Base-by-base conservation (phyloP, 2,888 invertebrate species). In the Diarsia mendica region DNA sequence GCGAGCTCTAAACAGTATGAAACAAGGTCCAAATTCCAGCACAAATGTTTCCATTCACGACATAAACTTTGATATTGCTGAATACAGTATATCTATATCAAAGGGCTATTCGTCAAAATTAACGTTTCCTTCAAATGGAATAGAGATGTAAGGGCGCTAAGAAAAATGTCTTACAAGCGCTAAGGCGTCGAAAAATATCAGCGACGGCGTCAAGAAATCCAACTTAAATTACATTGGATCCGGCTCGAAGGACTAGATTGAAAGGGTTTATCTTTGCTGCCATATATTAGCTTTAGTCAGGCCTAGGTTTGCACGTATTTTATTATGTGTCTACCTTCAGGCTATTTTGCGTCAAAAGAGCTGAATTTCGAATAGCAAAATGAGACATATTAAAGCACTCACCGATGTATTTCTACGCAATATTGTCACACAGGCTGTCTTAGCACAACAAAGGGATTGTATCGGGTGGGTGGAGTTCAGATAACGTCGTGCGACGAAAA, bases 91-190 rank as follows among this genome's bases (percentile, higher is more conserved):
- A 80, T 77, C 72, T 77, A 73, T 85, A 86, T 85, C 82, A 77
- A 87, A 82, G 67, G 82, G 73, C 72, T 80, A 85, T 85, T 80
- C 82, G 80, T 87, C 85, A 88, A 85, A 88, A 87, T 89, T 87
- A 89, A 82, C 77, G 80, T 80, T 85, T 84, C 73, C 77, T 78
- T 79, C 70, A 77, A 78, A 79, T 75, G 64, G 69, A 67, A 72
- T 78, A 77, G 58, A 67, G 46, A 75, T 77, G 53, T 63, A 51
- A 72, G 65, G 64, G 48, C 63, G 74, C 65, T 73, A 76, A 72
- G 51, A 77, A 75, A 86, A 79, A 85, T 83, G 63, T 77, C 67
- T 75, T 58, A 68, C 67, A 66, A 65, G 23, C 39, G 63, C 48
- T 58, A 71, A 49, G 61, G 48, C 68, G 55, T 49, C 65, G 44